Conservation (phyloP, 2,888 invertebrate genomes). For the Mamestra brassicae region DNA sequence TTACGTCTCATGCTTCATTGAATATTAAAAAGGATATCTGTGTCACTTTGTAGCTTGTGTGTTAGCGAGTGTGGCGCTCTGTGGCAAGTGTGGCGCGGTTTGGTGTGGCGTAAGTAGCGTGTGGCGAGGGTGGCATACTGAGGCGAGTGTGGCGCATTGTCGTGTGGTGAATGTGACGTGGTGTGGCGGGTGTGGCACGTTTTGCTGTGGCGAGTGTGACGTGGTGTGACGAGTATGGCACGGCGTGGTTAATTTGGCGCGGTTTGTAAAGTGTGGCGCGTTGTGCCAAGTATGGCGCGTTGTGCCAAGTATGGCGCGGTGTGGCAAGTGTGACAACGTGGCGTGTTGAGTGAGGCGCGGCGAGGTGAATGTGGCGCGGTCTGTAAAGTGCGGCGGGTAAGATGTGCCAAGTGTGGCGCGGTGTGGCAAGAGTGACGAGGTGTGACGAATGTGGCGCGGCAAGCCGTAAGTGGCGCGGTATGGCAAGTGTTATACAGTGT, state of each 20-base stretch:
- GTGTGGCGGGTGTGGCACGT: neutral
- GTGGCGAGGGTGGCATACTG: neutral
- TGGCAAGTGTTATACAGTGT: neutral
- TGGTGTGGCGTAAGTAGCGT: neutral
- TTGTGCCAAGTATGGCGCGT: neutral
- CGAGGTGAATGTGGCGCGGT: neutral
- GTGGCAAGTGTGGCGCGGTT: neutral
- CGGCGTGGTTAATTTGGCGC: neutral
- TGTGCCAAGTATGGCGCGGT: neutral
- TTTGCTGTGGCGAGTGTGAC: neutral
- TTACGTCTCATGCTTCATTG: slow-evolving; percentile 45
- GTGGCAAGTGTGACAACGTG: neutral
- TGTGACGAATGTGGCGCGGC: neutral
- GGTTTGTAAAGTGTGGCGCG: neutral
- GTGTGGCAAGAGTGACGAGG: neutral
- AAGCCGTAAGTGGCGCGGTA: neutral
- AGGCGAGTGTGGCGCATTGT: neutral
- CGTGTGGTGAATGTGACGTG: neutral
- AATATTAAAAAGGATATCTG: slow-evolving; percentile 59
- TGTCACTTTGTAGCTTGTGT: slow-evolving; percentile 54
- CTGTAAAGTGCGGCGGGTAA: neutral
- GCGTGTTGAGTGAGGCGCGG: too few species aligned
- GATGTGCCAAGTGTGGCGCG: neutral
- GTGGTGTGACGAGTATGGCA: neutral
- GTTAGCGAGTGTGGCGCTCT: slow-evolving; percentile 18